These are phyloP conservation scores for Atopsyche davidsoni DNA, from an alignment of 1,140 invertebrate species.

Conservation along the genomic window DNA sequence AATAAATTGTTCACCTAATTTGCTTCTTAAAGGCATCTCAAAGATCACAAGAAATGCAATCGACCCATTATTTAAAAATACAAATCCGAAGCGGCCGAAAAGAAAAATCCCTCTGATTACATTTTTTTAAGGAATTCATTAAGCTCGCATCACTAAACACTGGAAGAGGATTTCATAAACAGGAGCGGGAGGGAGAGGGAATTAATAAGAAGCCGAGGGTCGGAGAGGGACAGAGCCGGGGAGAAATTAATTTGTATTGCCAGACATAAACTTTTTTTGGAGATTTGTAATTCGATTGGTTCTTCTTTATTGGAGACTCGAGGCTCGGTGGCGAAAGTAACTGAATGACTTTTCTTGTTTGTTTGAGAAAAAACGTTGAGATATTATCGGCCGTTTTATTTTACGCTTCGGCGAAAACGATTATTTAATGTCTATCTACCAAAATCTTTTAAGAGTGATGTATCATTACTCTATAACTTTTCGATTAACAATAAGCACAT, in stretches of 20 bases:
- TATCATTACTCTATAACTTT: too few relatives aligned
- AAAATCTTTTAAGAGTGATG: too few relatives aligned
- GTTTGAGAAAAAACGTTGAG: too few relatives aligned
- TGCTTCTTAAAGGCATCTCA: too few relatives aligned
- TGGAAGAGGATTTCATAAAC: background rate
- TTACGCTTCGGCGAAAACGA: background rate
- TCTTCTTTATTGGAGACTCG: constrained; percentile 4
- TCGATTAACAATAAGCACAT: too few relatives aligned
- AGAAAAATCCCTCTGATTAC: background rate
- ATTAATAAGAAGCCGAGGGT: background rate
- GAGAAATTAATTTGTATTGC: constrained; percentile 18
- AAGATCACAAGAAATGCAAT: too few relatives aligned
- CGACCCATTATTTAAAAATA: too few relatives aligned
- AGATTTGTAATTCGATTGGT: constrained; percentile 2
- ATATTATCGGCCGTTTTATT: too few relatives aligned
- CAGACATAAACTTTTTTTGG: constrained; percentile 13
- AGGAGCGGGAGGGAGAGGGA: background rate
- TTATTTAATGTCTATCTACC: too few relatives aligned
- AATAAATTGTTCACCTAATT: too few relatives aligned
- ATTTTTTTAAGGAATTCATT: background rate
- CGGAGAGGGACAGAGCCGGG: constrained; percentile 4
- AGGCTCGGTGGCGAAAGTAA: background rate
- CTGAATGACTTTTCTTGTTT: too few relatives aligned
- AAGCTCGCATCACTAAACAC: background rate
- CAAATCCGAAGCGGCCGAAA: background rate